Percentiles rank a stretch among this genome's conserved stretches.
These are phyloP conservation scores for Bujurquina vittata DNA, from an alignment of 2,113 vertebrate species.

Conservation along the genomic window DNA sequence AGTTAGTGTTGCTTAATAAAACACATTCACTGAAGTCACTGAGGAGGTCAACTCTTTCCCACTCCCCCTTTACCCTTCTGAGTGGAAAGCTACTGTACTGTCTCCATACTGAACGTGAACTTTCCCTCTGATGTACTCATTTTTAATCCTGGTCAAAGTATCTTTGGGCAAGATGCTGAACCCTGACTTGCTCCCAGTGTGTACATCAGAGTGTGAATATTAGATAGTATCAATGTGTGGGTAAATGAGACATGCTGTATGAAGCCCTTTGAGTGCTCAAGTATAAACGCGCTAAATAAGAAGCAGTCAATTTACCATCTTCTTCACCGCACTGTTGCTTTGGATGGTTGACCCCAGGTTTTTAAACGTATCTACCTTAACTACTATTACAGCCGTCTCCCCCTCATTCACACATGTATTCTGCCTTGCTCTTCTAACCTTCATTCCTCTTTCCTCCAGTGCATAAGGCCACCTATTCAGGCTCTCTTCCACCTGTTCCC, in stretches of 20 bases:
- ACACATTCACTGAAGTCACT: constrained; percentile 7
- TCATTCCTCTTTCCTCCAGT: neutral
- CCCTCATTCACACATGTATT: neutral
- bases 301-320: no score
- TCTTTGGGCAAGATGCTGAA: no score
- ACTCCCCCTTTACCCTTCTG: neutral
- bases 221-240: no score
- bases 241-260: no score
- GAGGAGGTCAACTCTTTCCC: neutral
- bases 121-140: no score
- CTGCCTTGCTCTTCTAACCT: no score
- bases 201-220: no score
- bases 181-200: no score
- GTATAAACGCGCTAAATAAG: no score
- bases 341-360: neutral
- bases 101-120: no score
- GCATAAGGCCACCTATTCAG: neutral
- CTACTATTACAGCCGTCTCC: neutral
- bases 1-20: constrained; percentile 9
- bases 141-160: no score
- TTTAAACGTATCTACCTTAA: neutral
- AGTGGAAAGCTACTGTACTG: constrained; percentile 15
- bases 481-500: neutral
- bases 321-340: neutral
- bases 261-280: no score